Evolutionary conservation across 2,113 vertebrate species (phyloP), one percentile per base, ranked within the genome.

Genomic region (Ptilonorhynchus violaceus): DNA sequence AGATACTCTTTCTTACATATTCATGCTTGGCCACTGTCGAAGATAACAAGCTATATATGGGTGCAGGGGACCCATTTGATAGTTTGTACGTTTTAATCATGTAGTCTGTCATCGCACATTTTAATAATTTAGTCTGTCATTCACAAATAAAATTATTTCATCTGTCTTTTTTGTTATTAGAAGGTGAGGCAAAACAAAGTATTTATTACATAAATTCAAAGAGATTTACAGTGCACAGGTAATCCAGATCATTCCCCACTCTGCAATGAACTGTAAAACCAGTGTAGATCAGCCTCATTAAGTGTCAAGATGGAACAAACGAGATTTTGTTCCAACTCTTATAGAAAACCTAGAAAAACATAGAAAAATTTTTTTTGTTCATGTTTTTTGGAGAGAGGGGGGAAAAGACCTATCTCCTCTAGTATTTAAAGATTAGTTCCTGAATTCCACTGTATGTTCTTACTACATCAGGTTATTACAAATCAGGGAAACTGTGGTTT

Each of bases 311-410:
- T 21, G 11, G 28, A 89, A 47, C 23, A 89, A 89, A 70, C 35
- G 7, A n/a, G 30, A 50, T 33, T 63, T 86, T 31, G 8, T 55
- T 79, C 25, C 42, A 89, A 42, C 10, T 76, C 28, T 37, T 37
- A 49, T 15, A 68, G 33, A 80, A 95, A 87, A 79, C 12, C 9
- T 27, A 63, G 25, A 62, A 91, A 89, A 86, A 50, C 6, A 25
- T 5, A 33, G 22, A 52, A 75, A 81, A 75, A 75, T 31, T 7
- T n/a, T 13, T 37, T 35, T 21, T 81, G 47, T 52, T 60, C 41
- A 15, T 10, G 3, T 70, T 91, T 17, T 55, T 2, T 15, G 7
- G 4, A 16, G 28, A 21, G 17, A 13, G 4, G 5, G 3, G 1
- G 4, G 1, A 2, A 31, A 81, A 85, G n/a, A 55, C 20, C 47